phyloP scores from a whole-genome alignment of 2,888 invertebrate species.

The Xiphydria camelus region DNA sequence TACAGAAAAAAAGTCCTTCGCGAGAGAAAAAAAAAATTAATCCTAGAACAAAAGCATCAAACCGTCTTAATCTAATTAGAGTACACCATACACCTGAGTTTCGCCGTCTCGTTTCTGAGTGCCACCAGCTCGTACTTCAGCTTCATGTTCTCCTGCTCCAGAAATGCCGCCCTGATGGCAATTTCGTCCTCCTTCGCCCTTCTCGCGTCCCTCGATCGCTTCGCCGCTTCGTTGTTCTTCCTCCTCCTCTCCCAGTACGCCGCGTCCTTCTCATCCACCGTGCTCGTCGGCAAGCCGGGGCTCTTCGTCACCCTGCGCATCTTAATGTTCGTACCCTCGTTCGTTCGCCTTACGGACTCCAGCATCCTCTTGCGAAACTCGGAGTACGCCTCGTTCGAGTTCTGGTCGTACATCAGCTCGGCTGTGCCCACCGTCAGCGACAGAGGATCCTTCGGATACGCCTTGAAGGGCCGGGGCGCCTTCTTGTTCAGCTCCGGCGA shows the following conservation, averaged over 20 bases:
- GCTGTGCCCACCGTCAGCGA: slow-evolving; percentile 62
- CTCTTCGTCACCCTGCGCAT: slow-evolving; percentile 62
- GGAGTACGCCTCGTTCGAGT: slow-evolving; percentile 70
- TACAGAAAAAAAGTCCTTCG: too few relatives aligned
- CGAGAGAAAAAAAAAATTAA: not conserved
- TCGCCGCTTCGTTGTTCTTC: slow-evolving; percentile 94
- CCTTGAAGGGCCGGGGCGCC: slow-evolving; percentile 68
- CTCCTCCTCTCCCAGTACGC: slow-evolving; percentile 85
- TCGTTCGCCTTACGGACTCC: slow-evolving; percentile 67
- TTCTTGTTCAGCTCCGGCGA: slow-evolving; percentile 52
- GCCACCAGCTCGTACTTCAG: slow-evolving; percentile 71
- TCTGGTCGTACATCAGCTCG: slow-evolving; percentile 61
- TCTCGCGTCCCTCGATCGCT: slow-evolving; percentile 87
- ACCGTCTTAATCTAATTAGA: slow-evolving; percentile 25
- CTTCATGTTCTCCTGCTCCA: slow-evolving; percentile 86
- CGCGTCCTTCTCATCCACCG: slow-evolving; percentile 67
- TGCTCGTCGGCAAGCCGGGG: slow-evolving; percentile 33
- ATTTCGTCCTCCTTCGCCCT: slow-evolving; percentile 90
- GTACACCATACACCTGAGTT: slow-evolving; percentile 61
- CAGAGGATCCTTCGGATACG: slow-evolving; percentile 72
- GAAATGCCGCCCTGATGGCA: slow-evolving; percentile 82
- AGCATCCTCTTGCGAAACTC: slow-evolving; percentile 73
- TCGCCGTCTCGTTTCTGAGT: slow-evolving; percentile 67
- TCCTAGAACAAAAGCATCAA: too few relatives aligned
- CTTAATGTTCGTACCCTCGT: slow-evolving; percentile 70